phyloP scores from a whole-genome alignment of 2,888 invertebrate species.

The Netelia fuscicornis region DNA sequence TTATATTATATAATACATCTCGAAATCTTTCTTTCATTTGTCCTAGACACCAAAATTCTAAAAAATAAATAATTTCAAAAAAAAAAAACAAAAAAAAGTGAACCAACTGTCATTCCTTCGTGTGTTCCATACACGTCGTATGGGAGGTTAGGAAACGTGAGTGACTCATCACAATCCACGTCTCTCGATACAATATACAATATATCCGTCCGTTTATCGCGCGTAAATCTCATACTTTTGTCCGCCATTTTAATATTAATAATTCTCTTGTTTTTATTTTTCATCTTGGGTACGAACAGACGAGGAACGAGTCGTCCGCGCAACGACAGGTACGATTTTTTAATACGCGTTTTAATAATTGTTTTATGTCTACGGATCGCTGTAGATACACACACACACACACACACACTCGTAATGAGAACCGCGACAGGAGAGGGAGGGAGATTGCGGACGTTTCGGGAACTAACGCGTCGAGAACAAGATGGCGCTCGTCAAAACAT shows the following conservation, averaged over 20 bases:
- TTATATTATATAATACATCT: conserved; percentile 43
- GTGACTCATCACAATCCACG: conserved; percentile 22
- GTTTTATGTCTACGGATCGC: neutral
- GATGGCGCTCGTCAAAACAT: neutral
- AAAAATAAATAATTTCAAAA: conserved; percentile 61
- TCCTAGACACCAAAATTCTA: conserved; percentile 67
- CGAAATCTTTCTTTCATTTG: conserved; percentile 42
- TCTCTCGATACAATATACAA: conserved; percentile 57
- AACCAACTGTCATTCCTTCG: conserved; percentile 25
- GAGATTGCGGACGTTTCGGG: conserved; percentile 27
- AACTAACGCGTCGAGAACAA: conserved; percentile 27
- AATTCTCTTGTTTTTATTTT: conserved; percentile 52
- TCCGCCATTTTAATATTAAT: conserved; percentile 55
- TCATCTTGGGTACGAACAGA: conserved; percentile 47
- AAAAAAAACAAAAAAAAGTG: conserved; percentile 50
- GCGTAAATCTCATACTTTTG: conserved; percentile 32
- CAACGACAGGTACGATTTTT: conserved; percentile 66
- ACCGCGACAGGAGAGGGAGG: conserved; percentile 8
- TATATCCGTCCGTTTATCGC: conserved; percentile 37
- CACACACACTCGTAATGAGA: neutral
- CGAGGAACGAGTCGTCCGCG: conserved; percentile 59
- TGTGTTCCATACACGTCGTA: conserved; percentile 28
- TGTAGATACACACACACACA: neutral
- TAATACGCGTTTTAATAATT: conserved; percentile 55
- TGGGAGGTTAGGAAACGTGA: conserved; percentile 28